Evolutionary conservation across 2,888 invertebrate species (phyloP).

Genomic region (Hydrotaea cyrtoneurina): DNA sequence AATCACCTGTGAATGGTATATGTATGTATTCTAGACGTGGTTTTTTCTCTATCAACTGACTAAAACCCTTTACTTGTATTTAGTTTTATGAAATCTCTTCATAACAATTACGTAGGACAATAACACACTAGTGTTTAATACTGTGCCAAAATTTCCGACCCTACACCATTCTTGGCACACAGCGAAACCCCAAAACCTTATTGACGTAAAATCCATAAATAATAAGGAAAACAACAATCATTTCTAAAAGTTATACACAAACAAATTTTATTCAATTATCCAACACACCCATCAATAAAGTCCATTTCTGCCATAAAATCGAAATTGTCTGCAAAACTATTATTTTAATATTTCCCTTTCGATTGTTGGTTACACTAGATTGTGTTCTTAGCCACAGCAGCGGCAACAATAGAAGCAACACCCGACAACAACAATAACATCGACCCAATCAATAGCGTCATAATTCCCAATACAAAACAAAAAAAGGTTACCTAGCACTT

Average conservation of each 20-base stretch:
- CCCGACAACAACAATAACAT: not conserved
- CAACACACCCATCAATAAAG: not conserved
- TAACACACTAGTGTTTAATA: no score
- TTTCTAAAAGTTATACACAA: not conserved
- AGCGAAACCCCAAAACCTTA: not conserved
- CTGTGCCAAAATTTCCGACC: no score
- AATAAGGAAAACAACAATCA: not conserved
- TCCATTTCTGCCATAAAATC: not conserved
- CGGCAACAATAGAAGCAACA: not conserved
- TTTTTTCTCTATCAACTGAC: no score
- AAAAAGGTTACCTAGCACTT: not conserved
- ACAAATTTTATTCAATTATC: conserved; percentile 7
- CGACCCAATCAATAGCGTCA: not conserved
- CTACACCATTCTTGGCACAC: not conserved
- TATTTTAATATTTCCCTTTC: not conserved
- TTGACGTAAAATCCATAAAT: conserved; percentile 2
- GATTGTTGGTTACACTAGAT: no score
- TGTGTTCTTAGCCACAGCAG: not conserved
- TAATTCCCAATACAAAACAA: not conserved
- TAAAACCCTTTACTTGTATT: no score
- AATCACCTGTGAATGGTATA: no score
- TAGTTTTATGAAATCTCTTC: no score
- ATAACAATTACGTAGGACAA: no score
- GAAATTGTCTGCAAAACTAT: not conserved
- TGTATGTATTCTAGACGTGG: no score